Conservation (phyloP, 2,113 vertebrate species). For the Heliornis fulica region DNA sequence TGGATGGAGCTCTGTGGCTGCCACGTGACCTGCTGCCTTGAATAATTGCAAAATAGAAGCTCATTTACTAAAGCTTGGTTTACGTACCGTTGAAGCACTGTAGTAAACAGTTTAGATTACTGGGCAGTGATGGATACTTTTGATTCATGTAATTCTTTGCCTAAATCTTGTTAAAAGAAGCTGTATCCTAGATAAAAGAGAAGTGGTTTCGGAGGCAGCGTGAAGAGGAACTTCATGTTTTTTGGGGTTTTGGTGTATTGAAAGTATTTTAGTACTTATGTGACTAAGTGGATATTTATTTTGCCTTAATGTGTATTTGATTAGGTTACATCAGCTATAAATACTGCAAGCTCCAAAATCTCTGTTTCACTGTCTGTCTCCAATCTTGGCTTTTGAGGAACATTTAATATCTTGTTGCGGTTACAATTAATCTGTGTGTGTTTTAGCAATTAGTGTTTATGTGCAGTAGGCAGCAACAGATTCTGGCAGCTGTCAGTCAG, state of each 20-base stretch:
- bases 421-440: conserved; percentile 46
- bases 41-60: not conserved
- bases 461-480: not conserved
- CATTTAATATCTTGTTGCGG: conserved; percentile 35
- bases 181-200: not conserved
- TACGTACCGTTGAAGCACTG: not conserved
- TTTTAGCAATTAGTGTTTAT: conserved; percentile 44
- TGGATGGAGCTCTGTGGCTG: not conserved
- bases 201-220: not conserved
- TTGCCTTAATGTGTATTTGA: conserved; percentile 44
- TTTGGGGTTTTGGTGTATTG: not conserved
- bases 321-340: conserved; percentile 51
- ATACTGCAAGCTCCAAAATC: conserved; percentile 10
- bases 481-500: conserved; percentile 37
- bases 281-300: conserved; percentile 52
- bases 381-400: conserved; percentile 54
- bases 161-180: not conserved
- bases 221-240: not conserved
- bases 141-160: not conserved
- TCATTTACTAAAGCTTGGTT: not conserved
- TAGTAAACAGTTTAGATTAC: conserved; percentile 34
- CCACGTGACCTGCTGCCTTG: not conserved
- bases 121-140: not conserved
- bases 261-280: not conserved
- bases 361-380: not conserved